phyloP scores from a whole-genome alignment of 2,888 invertebrate genomes.

The Xestobium rufovillosum region DNA sequence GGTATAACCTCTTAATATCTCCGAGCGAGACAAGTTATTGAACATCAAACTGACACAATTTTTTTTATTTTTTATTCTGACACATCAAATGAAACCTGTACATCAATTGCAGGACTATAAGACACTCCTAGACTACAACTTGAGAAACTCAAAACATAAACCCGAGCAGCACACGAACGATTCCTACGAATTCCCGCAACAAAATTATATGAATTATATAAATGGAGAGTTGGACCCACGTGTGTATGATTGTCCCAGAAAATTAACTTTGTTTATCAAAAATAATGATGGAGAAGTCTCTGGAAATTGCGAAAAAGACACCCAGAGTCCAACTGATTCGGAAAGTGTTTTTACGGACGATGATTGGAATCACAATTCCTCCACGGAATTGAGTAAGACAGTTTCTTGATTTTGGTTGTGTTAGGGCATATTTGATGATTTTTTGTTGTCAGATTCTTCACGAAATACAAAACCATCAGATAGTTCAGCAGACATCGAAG shows the following conservation, averaged over 20 bases:
- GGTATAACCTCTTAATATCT: too few species aligned
- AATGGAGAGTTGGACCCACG: conserved; percentile 46
- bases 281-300: conserved; percentile 31
- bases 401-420: conserved; percentile 32
- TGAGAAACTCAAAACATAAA: conserved; percentile 28
- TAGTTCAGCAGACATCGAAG: conserved; percentile 50
- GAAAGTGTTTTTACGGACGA: conserved; percentile 64
- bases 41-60: neutral
- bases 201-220: conserved; percentile 36
- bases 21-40: too few species aligned
- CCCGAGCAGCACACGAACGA: conserved; percentile 29
- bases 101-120: conserved; percentile 36
- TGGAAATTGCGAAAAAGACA: conserved; percentile 25
- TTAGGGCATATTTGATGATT: neutral
- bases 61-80: too few species aligned
- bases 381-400: conserved; percentile 36
- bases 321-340: conserved; percentile 55
- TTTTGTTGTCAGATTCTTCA: conserved; percentile 19
- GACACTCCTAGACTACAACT: conserved; percentile 32
- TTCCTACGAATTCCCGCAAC: conserved; percentile 28
- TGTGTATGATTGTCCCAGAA: conserved; percentile 47
- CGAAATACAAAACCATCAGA: conserved; percentile 48
- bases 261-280: conserved; percentile 31
- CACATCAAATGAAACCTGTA: too few species aligned
- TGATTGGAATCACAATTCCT: conserved; percentile 52